Evolutionary conservation across 2,888 invertebrate genomes (phyloP).

Genomic region (Embidobia sp.): DNA sequence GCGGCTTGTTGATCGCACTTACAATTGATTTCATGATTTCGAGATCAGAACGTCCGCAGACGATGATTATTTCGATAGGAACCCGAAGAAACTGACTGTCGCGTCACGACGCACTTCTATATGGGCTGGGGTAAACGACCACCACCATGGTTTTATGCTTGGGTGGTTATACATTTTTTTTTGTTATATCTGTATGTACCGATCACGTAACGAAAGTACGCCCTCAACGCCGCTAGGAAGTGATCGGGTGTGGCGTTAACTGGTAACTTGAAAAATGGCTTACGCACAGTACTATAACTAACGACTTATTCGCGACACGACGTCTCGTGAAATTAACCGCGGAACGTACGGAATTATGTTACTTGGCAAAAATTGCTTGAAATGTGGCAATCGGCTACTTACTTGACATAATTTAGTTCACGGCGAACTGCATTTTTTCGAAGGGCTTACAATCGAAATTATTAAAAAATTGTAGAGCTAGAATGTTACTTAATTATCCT

Average conservation of each 20-base stretch:
- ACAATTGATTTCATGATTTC: slow-evolving; percentile 75
- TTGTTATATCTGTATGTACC: slow-evolving; percentile 24
- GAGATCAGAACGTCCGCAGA: slow-evolving; percentile 24
- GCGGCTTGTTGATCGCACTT: slow-evolving; percentile 65
- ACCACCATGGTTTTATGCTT: slow-evolving; percentile 77
- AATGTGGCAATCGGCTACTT: slow-evolving; percentile 28
- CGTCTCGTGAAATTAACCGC: slow-evolving; percentile 38
- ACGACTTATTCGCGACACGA: slow-evolving; percentile 16
- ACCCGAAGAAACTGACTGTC: slow-evolving; percentile 75
- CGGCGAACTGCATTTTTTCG: slow-evolving; percentile 31
- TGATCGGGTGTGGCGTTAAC: slow-evolving; percentile 67
- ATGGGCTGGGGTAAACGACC: slow-evolving; percentile 72
- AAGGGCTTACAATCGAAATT: neutral
- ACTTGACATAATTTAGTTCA: slow-evolving; percentile 39
- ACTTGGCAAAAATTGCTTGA: slow-evolving; percentile 19
- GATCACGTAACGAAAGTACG: slow-evolving; percentile 69
- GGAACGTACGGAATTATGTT: slow-evolving; percentile 22
- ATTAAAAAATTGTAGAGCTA: too few species aligned
- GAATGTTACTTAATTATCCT: too few species aligned
- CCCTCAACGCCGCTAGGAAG: slow-evolving; percentile 71
- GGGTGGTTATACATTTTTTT: slow-evolving; percentile 54
- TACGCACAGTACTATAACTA: neutral
- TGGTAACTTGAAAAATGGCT: slow-evolving; percentile 27
- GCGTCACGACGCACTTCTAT: slow-evolving; percentile 78
- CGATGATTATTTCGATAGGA: slow-evolving; percentile 72